These are phyloP conservation scores for Plecturocebus donacophilus DNA, from an alignment of 2,113 vertebrate genomes.

Conservation along the genomic window DNA sequence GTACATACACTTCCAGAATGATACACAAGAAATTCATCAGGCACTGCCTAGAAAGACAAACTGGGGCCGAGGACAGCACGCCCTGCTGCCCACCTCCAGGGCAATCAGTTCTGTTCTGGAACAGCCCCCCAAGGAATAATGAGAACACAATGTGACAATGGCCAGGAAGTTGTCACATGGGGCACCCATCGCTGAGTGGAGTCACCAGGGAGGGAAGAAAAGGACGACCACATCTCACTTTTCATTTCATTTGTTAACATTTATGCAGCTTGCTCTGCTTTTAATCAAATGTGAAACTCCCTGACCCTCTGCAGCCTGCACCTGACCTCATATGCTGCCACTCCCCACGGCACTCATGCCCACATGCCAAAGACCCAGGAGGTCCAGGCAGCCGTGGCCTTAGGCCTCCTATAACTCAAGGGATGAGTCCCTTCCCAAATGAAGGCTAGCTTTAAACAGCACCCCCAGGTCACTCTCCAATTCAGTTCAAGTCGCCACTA, in stretches of 20 bases:
- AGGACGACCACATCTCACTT: not conserved
- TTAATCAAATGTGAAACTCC: not conserved
- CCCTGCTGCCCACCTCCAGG: not conserved
- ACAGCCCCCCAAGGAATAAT: rapidly evolving
- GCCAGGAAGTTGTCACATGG: not conserved
- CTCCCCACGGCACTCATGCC: not conserved
- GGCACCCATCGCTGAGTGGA: too few species aligned
- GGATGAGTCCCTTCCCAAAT: not conserved
- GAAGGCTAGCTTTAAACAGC: not conserved
- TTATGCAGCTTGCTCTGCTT: not conserved
- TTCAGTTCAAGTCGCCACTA: not conserved
- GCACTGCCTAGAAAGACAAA: not conserved
- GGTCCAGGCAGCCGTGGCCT: not conserved
- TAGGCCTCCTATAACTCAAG: not conserved
- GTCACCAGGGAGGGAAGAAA: too few species aligned
- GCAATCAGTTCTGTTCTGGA: not conserved
- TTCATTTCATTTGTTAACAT: not conserved
- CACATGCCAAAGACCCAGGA: not conserved
- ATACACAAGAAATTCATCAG: not conserved
- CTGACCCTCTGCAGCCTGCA: not conserved
- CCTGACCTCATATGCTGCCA: not conserved
- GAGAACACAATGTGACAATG: rapidly evolving
- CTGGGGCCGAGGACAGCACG: rapidly evolving
- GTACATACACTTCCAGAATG: not conserved
- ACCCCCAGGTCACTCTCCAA: too few species aligned